Evolutionary conservation across 2,888 invertebrate genomes (phyloP).

Genomic region (Tigriopus californicus): DNA sequence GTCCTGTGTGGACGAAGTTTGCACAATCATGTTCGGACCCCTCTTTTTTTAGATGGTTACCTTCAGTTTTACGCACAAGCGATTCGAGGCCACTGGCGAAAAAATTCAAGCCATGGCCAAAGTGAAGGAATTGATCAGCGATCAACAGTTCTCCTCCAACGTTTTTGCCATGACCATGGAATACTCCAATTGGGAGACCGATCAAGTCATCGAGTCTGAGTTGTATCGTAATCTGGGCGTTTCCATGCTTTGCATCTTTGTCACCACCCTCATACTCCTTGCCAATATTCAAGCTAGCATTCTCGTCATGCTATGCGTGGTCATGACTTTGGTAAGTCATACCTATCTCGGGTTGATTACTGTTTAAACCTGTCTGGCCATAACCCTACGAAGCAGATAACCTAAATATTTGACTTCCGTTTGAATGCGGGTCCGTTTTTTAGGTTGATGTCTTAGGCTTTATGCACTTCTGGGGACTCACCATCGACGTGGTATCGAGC

Average conservation of each 20-base stretch:
- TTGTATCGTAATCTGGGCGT: conserved; percentile 53
- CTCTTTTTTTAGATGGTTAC: conserved; percentile 28
- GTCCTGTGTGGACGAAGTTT: no score
- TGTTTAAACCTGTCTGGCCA: no score
- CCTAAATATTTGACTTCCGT: no score
- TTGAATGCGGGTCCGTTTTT: no score
- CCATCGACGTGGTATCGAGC: conserved; percentile 60
- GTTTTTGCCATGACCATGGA: conserved; percentile 18
- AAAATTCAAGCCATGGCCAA: conserved; percentile 54
- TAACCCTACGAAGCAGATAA: no score
- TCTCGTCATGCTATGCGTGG: conserved; percentile 42
- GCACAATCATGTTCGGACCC: no score
- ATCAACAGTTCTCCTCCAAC: conserved; percentile 17
- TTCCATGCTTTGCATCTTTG: conserved; percentile 55
- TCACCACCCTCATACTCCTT: conserved; percentile 53
- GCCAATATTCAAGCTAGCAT: conserved; percentile 55
- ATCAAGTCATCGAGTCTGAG: conserved; percentile 45
- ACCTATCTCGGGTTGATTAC: no score
- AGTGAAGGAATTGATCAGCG: conserved; percentile 23
- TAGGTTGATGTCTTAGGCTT: not conserved
- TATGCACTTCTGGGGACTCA: conserved; percentile 48
- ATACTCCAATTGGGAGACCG: conserved; percentile 20
- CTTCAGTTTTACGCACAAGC: conserved; percentile 41
- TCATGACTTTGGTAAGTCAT: conserved; percentile 46
- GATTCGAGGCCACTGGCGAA: conserved; percentile 35